phyloP scores from a whole-genome alignment of 2,797 vertebrate species.

The Semotilus atromaculatus region DNA sequence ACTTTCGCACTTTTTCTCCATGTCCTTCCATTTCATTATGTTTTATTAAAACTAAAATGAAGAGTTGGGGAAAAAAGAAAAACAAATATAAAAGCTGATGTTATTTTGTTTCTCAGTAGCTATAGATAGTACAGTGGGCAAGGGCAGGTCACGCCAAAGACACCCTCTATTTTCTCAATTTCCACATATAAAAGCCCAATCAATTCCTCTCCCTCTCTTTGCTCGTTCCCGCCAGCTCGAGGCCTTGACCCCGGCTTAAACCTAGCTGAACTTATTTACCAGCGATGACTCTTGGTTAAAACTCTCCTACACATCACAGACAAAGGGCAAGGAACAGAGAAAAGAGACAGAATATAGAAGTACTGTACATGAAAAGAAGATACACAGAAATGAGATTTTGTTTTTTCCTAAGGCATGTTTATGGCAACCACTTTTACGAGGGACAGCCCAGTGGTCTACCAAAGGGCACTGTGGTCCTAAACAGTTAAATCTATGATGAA shows the following conservation, averaged over 20 bases:
- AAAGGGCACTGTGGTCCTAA: not conserved
- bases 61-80: conserved; percentile 3
- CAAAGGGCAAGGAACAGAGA: conserved; percentile 37
- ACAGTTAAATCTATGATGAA: conserved; percentile 17
- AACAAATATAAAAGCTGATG: conserved; percentile 22
- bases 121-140: conserved; percentile 52
- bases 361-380: conserved; percentile 32
- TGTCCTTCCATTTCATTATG: conserved; percentile 43
- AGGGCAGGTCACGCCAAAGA: conserved; percentile 49
- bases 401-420: conserved; percentile 14
- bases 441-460: not conserved
- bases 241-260: conserved; percentile 67
- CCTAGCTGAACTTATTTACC: conserved; percentile 57
- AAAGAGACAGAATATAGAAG: conserved; percentile 53
- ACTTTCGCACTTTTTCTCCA: not conserved
- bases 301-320: conserved; percentile 54
- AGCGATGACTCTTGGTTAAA: conserved; percentile 44
- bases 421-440: conserved; percentile 8
- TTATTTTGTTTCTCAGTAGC: conserved; percentile 50
- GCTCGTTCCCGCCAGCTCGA: conserved; percentile 63
- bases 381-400: not conserved
- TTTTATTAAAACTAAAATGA: conserved; percentile 54
- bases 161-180: conserved; percentile 69
- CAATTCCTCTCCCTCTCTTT: conserved; percentile 73
- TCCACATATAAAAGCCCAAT: conserved; percentile 75